A percentile compares a stretch with the other conserved stretches of the same genome.
Conservation (phyloP, 1,140 invertebrate genomes). For the Oryctes rhinoceros region DNA sequence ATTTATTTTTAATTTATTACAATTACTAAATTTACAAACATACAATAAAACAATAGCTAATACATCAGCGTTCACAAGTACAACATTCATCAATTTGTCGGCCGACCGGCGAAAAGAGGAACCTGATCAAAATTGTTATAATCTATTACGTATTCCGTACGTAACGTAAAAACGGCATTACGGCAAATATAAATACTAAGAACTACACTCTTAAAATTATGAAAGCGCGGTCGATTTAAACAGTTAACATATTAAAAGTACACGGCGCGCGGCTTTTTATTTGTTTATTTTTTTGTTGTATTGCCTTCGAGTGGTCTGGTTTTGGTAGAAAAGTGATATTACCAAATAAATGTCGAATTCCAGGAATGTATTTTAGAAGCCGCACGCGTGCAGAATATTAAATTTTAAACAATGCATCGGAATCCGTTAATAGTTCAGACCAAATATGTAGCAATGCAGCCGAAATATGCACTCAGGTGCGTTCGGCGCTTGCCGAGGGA, state of each 20-base stretch:
- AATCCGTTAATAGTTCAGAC: conserved; percentile 55
- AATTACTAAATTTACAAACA: too few relatives aligned
- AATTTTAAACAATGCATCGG: conserved; percentile 55
- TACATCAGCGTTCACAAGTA: neutral
- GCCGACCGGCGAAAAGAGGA: neutral
- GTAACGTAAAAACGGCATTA: neutral
- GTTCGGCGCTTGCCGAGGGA: conserved; percentile 43
- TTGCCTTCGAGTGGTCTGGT: conserved; percentile 36
- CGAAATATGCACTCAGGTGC: conserved; percentile 51
- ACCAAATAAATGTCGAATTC: conserved; percentile 49
- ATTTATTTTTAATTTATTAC: too few relatives aligned
- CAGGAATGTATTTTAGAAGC: conserved; percentile 49
- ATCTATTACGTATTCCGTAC: conserved; percentile 10
- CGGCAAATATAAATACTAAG: conserved; percentile 1
- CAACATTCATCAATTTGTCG: neutral
- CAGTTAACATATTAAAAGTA: conserved; percentile 30
- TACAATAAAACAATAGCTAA: too few relatives aligned
- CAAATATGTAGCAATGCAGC: conserved; percentile 53
- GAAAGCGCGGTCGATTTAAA: conserved; percentile 11
- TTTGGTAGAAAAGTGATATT: conserved; percentile 44
- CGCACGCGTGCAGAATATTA: conserved; percentile 55
- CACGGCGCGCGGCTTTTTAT: conserved; percentile 22
- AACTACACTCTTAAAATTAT: conserved; percentile 4
- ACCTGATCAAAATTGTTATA: conserved; percentile 22
- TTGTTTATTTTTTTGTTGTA: conserved; percentile 33